Conservation (phyloP, 2,888 invertebrate genomes). For the Schrankia costaestrigalis region DNA sequence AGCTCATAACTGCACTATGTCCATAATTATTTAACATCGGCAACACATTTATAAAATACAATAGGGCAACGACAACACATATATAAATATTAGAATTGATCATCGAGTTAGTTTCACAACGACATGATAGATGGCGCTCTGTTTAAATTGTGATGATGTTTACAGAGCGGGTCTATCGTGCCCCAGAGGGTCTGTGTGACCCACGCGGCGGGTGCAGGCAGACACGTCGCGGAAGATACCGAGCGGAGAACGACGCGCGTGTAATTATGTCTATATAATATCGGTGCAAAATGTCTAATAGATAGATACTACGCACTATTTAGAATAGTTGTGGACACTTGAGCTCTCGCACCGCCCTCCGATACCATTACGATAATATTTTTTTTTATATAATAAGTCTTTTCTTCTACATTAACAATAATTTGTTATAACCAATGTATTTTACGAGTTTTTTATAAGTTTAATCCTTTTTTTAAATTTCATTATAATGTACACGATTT, state of each 20-base stretch:
- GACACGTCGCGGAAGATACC: conserved; percentile 32
- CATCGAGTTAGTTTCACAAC: conserved; percentile 2
- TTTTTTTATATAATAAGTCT: conserved; percentile 67
- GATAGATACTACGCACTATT: conserved; percentile 68
- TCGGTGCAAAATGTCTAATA: conserved; percentile 77
- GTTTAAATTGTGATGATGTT: conserved; percentile 16
- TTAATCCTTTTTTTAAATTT: conserved; percentile 29
- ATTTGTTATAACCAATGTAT: conserved; percentile 57
- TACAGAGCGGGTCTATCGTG: neutral
- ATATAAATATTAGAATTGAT: conserved; percentile 12
- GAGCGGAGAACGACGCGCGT: conserved; percentile 48
- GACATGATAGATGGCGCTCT: conserved; percentile 1
- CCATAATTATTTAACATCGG: conserved; percentile 25
- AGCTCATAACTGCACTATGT: conserved; percentile 20
- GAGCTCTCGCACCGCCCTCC: conserved; percentile 49
- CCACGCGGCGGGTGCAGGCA: too few species aligned
- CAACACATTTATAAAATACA: conserved; percentile 53
- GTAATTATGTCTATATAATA: conserved; percentile 55
- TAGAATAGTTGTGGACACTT: conserved; percentile 72
- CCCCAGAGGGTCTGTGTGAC: conserved; percentile 7
- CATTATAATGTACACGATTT: conserved; percentile 63
- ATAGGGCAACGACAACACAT: conserved; percentile 47
- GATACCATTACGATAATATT: conserved; percentile 31
- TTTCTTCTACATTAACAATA: conserved; percentile 75
- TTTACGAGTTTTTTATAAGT: conserved; percentile 37